Percentiles rank a stretch among this genome's conserved stretches.
phyloP scores from a whole-genome alignment of 2,888 invertebrate species.

The Deilephila porcellus region DNA sequence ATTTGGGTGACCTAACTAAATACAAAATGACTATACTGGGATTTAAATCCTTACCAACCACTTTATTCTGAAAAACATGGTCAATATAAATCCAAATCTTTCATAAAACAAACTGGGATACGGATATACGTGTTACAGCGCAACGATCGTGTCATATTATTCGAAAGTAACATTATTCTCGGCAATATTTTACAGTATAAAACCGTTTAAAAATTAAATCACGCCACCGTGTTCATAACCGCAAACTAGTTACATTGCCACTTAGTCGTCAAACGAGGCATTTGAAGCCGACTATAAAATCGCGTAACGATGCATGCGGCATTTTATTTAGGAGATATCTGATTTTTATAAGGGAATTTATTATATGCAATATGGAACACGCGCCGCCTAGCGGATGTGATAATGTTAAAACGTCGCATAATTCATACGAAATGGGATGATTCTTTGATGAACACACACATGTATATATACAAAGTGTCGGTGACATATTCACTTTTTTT shows the following conservation, averaged over 20 bases:
- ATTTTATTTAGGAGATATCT: not conserved
- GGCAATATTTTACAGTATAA: not conserved
- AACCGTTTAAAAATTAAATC: not conserved
- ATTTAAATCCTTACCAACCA: too few relatives aligned
- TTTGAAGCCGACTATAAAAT: not conserved
- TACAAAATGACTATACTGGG: too few relatives aligned
- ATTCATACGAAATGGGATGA: not conserved
- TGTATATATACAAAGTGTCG: too few relatives aligned
- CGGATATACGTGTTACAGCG: too few relatives aligned
- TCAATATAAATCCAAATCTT: too few relatives aligned
- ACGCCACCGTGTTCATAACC: not conserved
- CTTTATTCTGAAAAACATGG: too few relatives aligned
- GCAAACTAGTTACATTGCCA: not conserved
- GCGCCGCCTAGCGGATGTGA: not conserved
- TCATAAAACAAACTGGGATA: too few relatives aligned
- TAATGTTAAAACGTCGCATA: not conserved
- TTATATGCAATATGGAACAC: not conserved
- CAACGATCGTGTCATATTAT: too few relatives aligned
- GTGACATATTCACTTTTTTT: too few relatives aligned
- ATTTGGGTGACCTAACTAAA: too few relatives aligned
- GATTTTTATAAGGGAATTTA: not conserved
- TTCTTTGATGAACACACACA: not conserved
- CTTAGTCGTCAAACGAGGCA: conserved; percentile 6
- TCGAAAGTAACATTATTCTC: too few relatives aligned
- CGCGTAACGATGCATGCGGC: not conserved